These are phyloP conservation scores for Asbolus verrucosus DNA, from an alignment of 1,140 invertebrate species.

Conservation along the genomic window DNA sequence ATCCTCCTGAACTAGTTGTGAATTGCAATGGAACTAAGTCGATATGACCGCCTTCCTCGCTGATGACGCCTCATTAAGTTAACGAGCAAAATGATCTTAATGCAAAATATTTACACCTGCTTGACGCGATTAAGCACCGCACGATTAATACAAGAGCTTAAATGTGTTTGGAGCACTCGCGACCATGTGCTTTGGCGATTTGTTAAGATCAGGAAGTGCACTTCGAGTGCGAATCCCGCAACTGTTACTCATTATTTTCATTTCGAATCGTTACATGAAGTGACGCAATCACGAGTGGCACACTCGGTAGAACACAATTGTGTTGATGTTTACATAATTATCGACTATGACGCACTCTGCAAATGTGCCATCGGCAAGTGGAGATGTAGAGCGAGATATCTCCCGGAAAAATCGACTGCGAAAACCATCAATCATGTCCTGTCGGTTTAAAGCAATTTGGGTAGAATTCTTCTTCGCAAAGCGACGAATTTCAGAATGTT, in stretches of 20 bases:
- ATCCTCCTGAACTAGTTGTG: conserved; percentile 28
- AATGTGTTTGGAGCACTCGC: conserved; percentile 13
- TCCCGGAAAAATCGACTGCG: neutral
- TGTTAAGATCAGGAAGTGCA: conserved; percentile 21
- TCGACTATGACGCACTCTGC: conserved; percentile 6
- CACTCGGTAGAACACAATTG: neutral
- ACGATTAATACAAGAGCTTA: conserved; percentile 7
- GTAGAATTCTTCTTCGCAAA: neutral
- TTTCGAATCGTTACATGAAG: conserved; percentile 13
- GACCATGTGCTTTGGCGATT: conserved; percentile 18
- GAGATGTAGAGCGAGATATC: too few species aligned
- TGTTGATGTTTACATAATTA: conserved; percentile 31
- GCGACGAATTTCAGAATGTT: too few species aligned
- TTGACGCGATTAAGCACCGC: conserved; percentile 7
- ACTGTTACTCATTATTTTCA: conserved; percentile 22
- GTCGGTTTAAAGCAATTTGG: neutral
- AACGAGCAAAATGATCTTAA: conserved; percentile 28
- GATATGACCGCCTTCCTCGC: conserved; percentile 5
- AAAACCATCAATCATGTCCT: neutral
- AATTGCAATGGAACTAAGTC: conserved; percentile 23
- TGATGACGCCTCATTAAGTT: conserved; percentile 12
- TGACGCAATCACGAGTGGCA: conserved; percentile 7
- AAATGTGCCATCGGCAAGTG: too few species aligned
- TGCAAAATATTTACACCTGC: neutral
- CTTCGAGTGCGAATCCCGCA: conserved; percentile 4